Evolutionary conservation across 1,140 invertebrate genomes (phyloP).

Genomic region (Tachypleus tridentatus): DNA sequence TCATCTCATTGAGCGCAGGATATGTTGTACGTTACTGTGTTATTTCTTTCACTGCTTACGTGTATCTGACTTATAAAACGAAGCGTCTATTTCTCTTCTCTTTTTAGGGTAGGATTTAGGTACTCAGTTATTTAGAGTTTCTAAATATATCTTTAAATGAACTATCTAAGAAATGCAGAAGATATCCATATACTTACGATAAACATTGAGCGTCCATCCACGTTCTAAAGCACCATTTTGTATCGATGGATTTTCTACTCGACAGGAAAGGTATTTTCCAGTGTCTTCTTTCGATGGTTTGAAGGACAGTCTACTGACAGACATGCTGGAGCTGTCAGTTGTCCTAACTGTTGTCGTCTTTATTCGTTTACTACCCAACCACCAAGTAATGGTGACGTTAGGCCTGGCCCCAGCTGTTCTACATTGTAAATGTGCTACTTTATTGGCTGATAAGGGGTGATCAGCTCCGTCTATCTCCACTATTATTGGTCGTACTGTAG

Average conservation of each 20-base stretch:
- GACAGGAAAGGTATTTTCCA: conserved; percentile 63
- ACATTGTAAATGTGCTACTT: conserved; percentile 20
- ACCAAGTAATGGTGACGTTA: conserved; percentile 23
- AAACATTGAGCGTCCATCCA: too few relatives aligned
- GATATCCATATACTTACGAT: too few relatives aligned
- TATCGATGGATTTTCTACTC: conserved; percentile 56
- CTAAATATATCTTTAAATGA: too few relatives aligned
- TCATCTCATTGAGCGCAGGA: too few relatives aligned
- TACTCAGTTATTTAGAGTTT: too few relatives aligned
- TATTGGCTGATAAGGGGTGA: conserved; percentile 21
- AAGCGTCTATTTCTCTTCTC: too few relatives aligned
- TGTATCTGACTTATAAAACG: too few relatives aligned
- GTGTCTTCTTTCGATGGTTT: conserved; percentile 59
- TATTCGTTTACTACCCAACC: conserved; percentile 13
- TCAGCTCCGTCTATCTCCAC: conserved; percentile 46
- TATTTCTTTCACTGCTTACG: too few relatives aligned
- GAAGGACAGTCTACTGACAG: conserved; percentile 17
- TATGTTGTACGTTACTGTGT: too few relatives aligned
- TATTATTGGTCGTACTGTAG: conserved; percentile 64
- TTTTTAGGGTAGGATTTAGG: too few relatives aligned
- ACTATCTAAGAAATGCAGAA: too few relatives aligned
- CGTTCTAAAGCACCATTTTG: background rate
- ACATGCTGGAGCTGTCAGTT: conserved; percentile 15
- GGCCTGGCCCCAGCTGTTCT: conserved; percentile 21
- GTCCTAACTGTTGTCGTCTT: conserved; percentile 12